phyloP scores from a whole-genome alignment of 53 echinoderm and acorn worm species.

The Echinarachnius parma region DNA sequence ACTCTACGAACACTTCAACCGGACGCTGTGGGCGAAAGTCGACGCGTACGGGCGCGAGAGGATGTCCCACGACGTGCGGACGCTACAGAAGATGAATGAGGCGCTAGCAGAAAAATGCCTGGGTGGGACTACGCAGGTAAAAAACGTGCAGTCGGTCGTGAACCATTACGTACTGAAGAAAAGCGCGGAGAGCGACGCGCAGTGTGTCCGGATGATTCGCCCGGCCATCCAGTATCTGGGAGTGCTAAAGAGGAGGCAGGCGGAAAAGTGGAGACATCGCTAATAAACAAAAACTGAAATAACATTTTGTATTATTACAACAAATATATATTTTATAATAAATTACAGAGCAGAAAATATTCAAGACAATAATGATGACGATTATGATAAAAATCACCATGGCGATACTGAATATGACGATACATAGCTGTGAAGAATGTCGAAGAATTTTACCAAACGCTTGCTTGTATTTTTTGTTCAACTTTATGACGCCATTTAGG shows the following conservation, averaged over 20 bases:
- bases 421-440: too few species aligned
- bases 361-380: too few species aligned
- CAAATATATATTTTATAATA: too few species aligned
- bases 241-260: slow-evolving; percentile 37
- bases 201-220: slow-evolving; percentile 52
- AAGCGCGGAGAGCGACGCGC: slow-evolving; percentile 4
- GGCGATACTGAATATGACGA: too few species aligned
- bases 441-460: too few species aligned
- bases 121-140: slow-evolving; percentile 26
- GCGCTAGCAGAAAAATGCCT: slow-evolving; percentile 48
- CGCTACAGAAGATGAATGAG: slow-evolving; percentile 40
- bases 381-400: too few species aligned
- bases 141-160: not conserved
- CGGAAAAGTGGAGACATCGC: too few species aligned
- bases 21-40: slow-evolving; percentile 59
- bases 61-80: slow-evolving; percentile 48
- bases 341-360: too few species aligned
- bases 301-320: too few species aligned
- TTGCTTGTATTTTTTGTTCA: too few species aligned
- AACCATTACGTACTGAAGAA: slow-evolving; percentile 46
- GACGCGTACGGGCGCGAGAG: slow-evolving; percentile 48
- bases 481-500: too few species aligned
- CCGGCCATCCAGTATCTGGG: slow-evolving; percentile 50
- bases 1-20: slow-evolving; percentile 66
- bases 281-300: too few species aligned